Base-by-base conservation (phyloP, 2,797 vertebrate species). In the Leptatherina wallacei region DNA sequence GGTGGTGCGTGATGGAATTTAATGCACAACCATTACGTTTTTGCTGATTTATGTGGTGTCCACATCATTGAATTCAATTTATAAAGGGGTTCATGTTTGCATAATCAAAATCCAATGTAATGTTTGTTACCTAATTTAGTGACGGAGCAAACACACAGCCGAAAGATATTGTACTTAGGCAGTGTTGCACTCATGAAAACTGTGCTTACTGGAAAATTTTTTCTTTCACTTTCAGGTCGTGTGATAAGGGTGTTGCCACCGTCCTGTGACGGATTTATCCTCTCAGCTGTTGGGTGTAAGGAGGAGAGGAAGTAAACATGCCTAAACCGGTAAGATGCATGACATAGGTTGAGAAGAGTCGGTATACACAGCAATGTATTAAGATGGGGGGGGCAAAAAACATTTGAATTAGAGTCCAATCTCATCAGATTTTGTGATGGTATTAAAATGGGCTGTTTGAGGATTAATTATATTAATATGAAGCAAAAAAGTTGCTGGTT, bases 241-340 rank as follows among this genome's bases (percentile, higher is more conserved):
- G 84, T 81, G 55, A 73, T 61, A 68, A 51, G 75, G 71, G 76
- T 65, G 73, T 73, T 74, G 44, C 65, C 38, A 68, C 80, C 44
- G 36, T 89, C 85, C 76, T 81, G 74, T 87, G 82, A 88, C 80
- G 16, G 80, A 84, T 71, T 85, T 80, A 63, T 84, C 83, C 65
- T 89, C 72, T 83, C 81, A 63, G 77, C 78, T 86, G 74, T 84
- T 60, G 81, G 91, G 86, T 80, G 75, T 72, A 83, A 85, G 87
- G 78, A 90, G 91, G 80, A 93, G 86, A 93, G 82, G 88, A 91
- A 80, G 85, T 73, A 82, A 96, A 94, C 91, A 98, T 98, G 97
- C 97, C 96, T 69, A 97, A 97, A 94, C 96, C 96, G 88, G 97
- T 98, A 95, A 97, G 96, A 69, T 5, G 4, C 38, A 42, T 9